phyloP scores from a whole-genome alignment of 2,113 vertebrate genomes.

The Dasyprocta punctata region DNA sequence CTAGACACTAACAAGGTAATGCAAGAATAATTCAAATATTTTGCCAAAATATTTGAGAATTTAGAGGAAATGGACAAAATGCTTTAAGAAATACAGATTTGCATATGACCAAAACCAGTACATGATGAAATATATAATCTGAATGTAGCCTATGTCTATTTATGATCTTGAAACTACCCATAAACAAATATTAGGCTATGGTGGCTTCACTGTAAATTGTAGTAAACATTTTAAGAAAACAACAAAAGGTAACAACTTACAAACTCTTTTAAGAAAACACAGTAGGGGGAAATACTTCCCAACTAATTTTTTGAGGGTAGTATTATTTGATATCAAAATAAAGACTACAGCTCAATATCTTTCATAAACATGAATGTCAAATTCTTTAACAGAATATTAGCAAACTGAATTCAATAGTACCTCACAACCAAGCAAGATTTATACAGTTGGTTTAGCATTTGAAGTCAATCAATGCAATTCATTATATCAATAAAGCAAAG shows the following conservation, averaged over 20 bases:
- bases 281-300: background rate
- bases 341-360: background rate
- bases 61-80: background rate
- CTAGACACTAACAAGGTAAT: background rate
- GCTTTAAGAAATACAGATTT: background rate
- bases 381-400: background rate
- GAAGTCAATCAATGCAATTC: background rate
- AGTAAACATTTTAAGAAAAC: background rate
- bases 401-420: background rate
- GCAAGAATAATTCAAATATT: background rate
- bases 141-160: background rate
- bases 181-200: background rate
- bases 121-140: background rate
- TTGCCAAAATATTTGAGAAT: background rate
- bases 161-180: slow-evolving; percentile 5
- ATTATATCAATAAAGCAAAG: background rate
- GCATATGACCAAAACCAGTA: background rate
- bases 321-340: background rate
- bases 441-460: background rate
- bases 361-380: background rate
- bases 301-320: background rate
- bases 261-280: background rate
- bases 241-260: background rate
- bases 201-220: slow-evolving; percentile 17
- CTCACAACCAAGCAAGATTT: background rate